Conservation (phyloP, 2,888 invertebrate genomes). For the Aplocera efformata region DNA sequence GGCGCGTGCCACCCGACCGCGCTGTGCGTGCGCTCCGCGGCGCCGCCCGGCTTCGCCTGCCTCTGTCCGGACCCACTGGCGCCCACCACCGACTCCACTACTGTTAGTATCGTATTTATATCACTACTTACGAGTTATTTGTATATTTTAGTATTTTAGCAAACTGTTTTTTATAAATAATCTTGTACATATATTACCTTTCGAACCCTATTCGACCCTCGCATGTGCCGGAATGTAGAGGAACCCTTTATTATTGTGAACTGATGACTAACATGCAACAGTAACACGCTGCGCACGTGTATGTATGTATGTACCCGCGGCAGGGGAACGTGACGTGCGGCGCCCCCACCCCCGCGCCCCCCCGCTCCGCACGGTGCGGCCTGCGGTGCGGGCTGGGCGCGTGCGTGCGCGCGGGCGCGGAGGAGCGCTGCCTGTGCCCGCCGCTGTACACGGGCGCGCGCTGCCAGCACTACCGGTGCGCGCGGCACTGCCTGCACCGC, state of each 20-base stretch:
- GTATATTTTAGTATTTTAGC: no score
- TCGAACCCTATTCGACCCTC: no score
- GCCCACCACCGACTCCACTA: constrained; percentile 34
- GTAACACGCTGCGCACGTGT: no score
- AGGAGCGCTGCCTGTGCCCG: constrained; percentile 65
- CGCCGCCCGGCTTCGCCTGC: constrained; percentile 64
- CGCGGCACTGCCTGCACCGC: constrained; percentile 41
- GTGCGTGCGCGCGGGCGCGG: constrained; percentile 64
- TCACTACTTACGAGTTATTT: no score
- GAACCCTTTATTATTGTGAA: no score
- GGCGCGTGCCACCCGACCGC: constrained; percentile 81
- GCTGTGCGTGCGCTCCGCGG: constrained; percentile 78
- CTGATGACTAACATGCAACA: no score
- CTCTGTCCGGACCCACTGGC: constrained; percentile 79
- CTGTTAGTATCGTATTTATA: constrained; percentile 30
- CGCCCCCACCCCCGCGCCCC: neutral
- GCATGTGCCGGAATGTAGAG: no score
- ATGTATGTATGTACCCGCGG: neutral
- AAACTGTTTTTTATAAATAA: no score
- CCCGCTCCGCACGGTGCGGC: neutral
- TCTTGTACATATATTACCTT: no score
- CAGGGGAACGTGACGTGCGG: constrained; percentile 46
- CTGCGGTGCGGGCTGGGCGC: constrained; percentile 60
- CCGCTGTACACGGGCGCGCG: constrained; percentile 37
- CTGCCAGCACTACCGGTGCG: constrained; percentile 59